A percentile compares a stretch with the other conserved stretches of the same genome.
These are phyloP conservation scores for Subacronicta megacephala DNA, from an alignment of 2,888 invertebrate species.

Conservation along the genomic window DNA sequence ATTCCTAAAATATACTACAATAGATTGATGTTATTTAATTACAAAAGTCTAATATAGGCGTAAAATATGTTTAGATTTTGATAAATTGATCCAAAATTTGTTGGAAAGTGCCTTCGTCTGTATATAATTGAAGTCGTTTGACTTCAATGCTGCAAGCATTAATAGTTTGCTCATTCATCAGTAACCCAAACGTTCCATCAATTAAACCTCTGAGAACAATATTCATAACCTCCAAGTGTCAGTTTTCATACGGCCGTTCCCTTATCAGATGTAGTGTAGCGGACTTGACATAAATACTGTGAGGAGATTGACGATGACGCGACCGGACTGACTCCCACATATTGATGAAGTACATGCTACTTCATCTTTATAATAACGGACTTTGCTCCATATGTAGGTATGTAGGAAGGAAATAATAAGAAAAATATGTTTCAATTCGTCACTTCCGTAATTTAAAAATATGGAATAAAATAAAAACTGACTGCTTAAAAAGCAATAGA, in stretches of 20 bases:
- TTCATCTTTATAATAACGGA: slow-evolving; percentile 36
- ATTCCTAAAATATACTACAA: no score
- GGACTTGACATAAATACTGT: slow-evolving; percentile 68
- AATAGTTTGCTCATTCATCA: background rate
- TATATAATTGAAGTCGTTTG: no score
- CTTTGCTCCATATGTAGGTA: slow-evolving; percentile 1
- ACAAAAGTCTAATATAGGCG: no score
- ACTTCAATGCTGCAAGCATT: background rate
- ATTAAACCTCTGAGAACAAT: slow-evolving; percentile 21
- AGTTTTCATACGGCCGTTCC: slow-evolving; percentile 29
- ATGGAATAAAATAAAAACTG: no score
- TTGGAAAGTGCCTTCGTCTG: no score
- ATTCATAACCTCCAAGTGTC: slow-evolving; percentile 22
- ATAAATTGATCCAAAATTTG: no score
- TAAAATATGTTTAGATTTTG: no score
- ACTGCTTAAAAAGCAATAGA: no score
- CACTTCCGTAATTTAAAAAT: no score
- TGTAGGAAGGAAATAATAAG: slow-evolving; percentile 1
- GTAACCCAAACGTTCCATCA: slow-evolving; percentile 4
- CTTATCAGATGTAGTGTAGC: slow-evolving; percentile 44
- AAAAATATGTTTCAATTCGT: background rate
- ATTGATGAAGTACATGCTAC: slow-evolving; percentile 58
- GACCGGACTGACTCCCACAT: slow-evolving; percentile 60
- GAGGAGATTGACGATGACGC: slow-evolving; percentile 57
- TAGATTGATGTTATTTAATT: no score